Evolutionary conservation across 2,888 invertebrate species (phyloP).

Genomic region (Trachelus tabidus): DNA sequence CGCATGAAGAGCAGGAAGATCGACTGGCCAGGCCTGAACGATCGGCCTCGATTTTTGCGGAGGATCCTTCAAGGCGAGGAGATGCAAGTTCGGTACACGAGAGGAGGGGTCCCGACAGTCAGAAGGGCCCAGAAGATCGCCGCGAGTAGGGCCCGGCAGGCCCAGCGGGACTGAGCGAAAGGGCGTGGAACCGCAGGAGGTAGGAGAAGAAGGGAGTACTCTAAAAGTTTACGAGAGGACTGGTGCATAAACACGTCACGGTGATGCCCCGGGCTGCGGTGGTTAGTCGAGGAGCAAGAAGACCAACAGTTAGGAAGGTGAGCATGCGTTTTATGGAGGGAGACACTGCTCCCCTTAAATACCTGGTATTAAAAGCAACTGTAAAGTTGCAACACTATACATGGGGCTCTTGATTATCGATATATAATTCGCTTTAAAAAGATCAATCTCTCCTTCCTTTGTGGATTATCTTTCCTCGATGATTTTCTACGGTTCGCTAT

Average conservation of each 20-base stretch:
- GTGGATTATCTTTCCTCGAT: neutral
- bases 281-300: slow-evolving; percentile 26
- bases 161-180: neutral
- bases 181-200: slow-evolving; percentile 8
- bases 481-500: neutral
- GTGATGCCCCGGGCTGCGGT: slow-evolving; percentile 36
- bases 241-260: slow-evolving; percentile 53
- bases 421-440: neutral
- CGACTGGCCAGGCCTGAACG: neutral
- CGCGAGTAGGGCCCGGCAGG: neutral
- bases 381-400: slow-evolving; percentile 27
- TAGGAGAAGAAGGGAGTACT: slow-evolving; percentile 26
- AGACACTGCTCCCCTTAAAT: slow-evolving; percentile 28
- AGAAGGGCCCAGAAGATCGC: slow-evolving; percentile 14
- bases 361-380: slow-evolving; percentile 38
- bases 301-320: slow-evolving; percentile 11
- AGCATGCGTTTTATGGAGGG: slow-evolving; percentile 11
- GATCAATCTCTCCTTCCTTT: neutral
- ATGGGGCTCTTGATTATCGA: slow-evolving; percentile 38
- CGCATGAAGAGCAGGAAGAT: slow-evolving; percentile 1
- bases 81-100: neutral
- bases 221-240: slow-evolving; percentile 49
- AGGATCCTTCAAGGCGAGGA: neutral
- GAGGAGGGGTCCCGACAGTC: slow-evolving; percentile 4
- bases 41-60: neutral